phyloP scores from a whole-genome alignment of 2,113 vertebrate species.

The Lepidothrix coronata region DNA sequence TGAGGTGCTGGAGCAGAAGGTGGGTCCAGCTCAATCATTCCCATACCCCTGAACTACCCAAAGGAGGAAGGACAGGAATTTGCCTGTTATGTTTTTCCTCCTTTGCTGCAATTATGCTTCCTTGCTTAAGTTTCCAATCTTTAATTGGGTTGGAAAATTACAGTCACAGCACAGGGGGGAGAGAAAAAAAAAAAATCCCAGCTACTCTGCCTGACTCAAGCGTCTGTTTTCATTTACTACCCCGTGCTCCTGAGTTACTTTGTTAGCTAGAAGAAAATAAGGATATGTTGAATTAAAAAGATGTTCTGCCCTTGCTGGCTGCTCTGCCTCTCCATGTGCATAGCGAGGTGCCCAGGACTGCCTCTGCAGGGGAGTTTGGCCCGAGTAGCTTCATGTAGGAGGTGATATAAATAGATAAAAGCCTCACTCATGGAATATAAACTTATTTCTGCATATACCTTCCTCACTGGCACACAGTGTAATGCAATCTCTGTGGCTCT shows the following conservation, averaged over 20 bases:
- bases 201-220: slow-evolving; percentile 36
- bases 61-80: slow-evolving; percentile 10
- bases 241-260: slow-evolving; percentile 25
- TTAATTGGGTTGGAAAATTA: slow-evolving; percentile 59
- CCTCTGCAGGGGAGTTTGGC: slow-evolving; percentile 27
- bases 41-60: neutral
- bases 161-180: neutral
- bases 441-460: slow-evolving; percentile 17
- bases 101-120: slow-evolving; percentile 24
- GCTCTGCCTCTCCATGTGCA: neutral
- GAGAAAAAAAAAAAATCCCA: neutral
- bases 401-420: slow-evolving; percentile 35
- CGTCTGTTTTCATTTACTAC: slow-evolving; percentile 53
- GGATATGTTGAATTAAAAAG: neutral
- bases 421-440: neutral
- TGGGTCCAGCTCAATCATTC: neutral
- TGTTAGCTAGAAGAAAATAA: neutral
- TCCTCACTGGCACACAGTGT: neutral
- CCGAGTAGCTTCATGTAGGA: neutral
- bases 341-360: neutral
- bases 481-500: neutral
- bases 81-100: slow-evolving; percentile 17
- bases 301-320: neutral
- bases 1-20: neutral
- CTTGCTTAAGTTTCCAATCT: slow-evolving; percentile 44